Percentiles rank a stretch among this genome's conserved stretches.
Evolutionary conservation across 2,888 invertebrate species (phyloP).

Genomic region (Ennomos erosarius): DNA sequence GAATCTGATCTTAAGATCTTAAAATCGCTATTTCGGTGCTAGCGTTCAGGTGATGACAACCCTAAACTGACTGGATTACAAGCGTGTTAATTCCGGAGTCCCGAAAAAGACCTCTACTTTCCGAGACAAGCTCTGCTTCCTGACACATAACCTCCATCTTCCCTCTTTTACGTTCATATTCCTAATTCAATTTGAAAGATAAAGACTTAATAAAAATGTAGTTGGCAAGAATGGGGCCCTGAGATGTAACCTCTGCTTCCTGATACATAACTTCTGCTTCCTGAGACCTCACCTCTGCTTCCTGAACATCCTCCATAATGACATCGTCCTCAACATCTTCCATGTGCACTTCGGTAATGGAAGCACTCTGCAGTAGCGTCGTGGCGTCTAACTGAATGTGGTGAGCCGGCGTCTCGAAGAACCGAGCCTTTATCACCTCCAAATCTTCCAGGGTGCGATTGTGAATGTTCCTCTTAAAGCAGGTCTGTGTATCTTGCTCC

Average conservation of each 20-base stretch:
- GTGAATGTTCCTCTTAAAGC: conserved; percentile 94
- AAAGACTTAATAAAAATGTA: too few relatives aligned
- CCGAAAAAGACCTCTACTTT: too few relatives aligned
- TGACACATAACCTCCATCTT: too few relatives aligned
- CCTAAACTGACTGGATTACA: background rate
- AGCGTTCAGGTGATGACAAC: background rate
- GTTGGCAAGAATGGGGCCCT: too few relatives aligned
- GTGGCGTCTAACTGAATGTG: conserved; percentile 93
- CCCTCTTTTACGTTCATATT: too few relatives aligned
- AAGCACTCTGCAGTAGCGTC: conserved; percentile 92
- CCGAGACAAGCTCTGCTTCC: too few relatives aligned
- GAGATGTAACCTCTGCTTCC: too few relatives aligned
- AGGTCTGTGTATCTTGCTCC: conserved; percentile 91
- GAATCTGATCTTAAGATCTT: background rate
- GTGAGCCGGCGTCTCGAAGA: conserved; percentile 92
- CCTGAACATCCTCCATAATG: conserved; percentile 69
- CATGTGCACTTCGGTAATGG: conserved; percentile 94
- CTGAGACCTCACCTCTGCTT: conserved; percentile 75
- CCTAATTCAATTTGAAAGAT: too few relatives aligned
- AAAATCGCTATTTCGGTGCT: background rate
- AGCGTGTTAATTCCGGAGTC: too few relatives aligned
- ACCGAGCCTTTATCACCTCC: conserved; percentile 88
- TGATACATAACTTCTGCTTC: too few relatives aligned
- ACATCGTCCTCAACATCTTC: conserved; percentile 87
- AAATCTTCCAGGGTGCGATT: conserved; percentile 92